These are phyloP conservation scores for Acinonyx jubatus DNA, from an alignment of 2,113 vertebrate species.

Conservation along the genomic window DNA sequence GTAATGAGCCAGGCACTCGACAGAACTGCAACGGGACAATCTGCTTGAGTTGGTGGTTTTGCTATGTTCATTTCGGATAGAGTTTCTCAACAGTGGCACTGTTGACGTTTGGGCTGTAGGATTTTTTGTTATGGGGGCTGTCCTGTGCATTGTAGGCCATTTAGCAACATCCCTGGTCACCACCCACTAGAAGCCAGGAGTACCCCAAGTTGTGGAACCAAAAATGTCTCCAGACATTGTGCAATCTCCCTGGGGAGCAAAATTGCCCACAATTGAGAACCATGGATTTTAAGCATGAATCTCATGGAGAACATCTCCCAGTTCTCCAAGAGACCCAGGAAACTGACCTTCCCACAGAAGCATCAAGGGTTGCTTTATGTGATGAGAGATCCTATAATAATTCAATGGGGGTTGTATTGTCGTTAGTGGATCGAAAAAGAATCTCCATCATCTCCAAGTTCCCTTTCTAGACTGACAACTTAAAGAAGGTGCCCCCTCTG, in stretches of 20 bases:
- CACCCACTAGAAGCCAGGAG: background rate
- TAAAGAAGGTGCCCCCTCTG: background rate
- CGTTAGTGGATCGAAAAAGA: background rate
- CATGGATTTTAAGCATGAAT: background rate
- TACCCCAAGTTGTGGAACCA: background rate
- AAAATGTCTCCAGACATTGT: background rate
- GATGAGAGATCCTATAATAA: background rate
- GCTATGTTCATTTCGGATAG: background rate
- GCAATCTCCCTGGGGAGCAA: background rate
- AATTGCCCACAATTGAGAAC: background rate
- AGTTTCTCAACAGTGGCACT: background rate
- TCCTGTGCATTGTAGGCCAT: background rate
- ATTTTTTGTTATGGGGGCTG: background rate
- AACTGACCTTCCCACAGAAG: background rate
- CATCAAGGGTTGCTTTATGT: background rate
- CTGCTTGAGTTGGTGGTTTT: background rate
- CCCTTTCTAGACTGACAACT: background rate
- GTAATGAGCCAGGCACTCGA: background rate
- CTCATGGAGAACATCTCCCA: background rate
- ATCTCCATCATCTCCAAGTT: too few relatives aligned
- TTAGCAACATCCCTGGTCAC: background rate
- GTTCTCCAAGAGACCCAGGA: background rate
- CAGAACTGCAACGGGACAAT: background rate
- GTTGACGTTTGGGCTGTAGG: too few relatives aligned
- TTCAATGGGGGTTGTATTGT: background rate